Conservation (phyloP, 2,113 vertebrate species). For the Neotragus pygmaeus region DNA sequence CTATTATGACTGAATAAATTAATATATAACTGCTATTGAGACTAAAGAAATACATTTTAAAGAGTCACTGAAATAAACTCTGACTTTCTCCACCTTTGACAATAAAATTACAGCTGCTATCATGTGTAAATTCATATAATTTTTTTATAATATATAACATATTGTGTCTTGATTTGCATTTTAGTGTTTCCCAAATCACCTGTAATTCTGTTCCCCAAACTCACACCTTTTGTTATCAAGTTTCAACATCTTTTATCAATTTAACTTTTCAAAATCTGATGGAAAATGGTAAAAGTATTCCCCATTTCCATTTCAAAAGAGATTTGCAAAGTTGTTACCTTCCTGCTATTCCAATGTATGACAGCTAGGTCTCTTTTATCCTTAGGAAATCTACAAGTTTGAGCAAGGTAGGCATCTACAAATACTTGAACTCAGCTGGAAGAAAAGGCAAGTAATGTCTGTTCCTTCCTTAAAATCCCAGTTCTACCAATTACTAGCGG, state of each 20-base stretch:
- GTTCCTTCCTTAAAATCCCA: neutral
- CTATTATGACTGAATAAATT: neutral
- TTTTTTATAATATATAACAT: neutral
- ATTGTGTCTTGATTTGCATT: neutral
- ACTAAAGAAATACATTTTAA: slow-evolving; percentile 14
- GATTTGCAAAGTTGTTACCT: neutral
- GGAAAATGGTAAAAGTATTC: neutral
- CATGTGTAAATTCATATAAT: neutral
- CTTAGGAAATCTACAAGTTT: neutral
- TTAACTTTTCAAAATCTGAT: neutral
- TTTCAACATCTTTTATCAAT: neutral
- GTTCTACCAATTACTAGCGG: neutral
- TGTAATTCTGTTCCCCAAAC: neutral
- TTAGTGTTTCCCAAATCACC: neutral
- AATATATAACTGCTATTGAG: neutral
- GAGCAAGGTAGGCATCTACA: neutral
- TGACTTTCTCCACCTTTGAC: neutral
- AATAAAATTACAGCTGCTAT: neutral
- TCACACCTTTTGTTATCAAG: neutral
- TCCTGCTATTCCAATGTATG: neutral
- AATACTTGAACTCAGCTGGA: neutral
- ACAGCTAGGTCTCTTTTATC: neutral
- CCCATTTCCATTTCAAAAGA: neutral
- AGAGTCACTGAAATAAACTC: neutral
- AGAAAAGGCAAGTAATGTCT: neutral